Evolutionary conservation across 2,888 invertebrate genomes (phyloP).

Genomic region (Balanococcus diminutus): DNA sequence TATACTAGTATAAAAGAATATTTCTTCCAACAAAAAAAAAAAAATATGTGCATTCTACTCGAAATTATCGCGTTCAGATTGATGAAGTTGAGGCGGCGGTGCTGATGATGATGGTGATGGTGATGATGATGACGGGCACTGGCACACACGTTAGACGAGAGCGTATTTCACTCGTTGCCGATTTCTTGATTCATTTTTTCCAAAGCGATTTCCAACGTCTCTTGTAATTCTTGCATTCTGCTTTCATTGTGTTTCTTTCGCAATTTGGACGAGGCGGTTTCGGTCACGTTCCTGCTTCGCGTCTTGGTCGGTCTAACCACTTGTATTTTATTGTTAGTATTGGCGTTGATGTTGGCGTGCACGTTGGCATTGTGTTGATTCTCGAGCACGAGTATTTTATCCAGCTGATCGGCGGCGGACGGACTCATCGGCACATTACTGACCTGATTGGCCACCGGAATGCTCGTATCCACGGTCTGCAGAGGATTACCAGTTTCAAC

Average conservation of each 20-base stretch:
- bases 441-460: neutral
- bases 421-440: conserved; percentile 14
- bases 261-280: conserved; percentile 26
- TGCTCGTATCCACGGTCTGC: neutral
- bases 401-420: neutral
- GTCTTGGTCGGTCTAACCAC: neutral
- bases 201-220: conserved; percentile 17
- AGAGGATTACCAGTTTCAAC: neutral
- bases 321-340: neutral
- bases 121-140: neutral
- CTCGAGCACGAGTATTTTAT: neutral
- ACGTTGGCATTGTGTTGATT: neutral
- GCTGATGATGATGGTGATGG: too few species aligned
- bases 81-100: neutral
- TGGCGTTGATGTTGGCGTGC: too few species aligned
- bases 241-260: conserved; percentile 30
- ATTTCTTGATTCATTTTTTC: conserved; percentile 30
- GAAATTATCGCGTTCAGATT: too few species aligned
- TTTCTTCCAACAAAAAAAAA: neutral
- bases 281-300: neutral
- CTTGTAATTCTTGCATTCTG: neutral
- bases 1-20: neutral
- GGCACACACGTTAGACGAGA: neutral
- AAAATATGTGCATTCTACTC: too few species aligned
- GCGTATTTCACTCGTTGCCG: neutral